These are phyloP conservation scores for Marcusenius ussheri DNA, from an alignment of 2,113 vertebrate species.

Conservation along the genomic window DNA sequence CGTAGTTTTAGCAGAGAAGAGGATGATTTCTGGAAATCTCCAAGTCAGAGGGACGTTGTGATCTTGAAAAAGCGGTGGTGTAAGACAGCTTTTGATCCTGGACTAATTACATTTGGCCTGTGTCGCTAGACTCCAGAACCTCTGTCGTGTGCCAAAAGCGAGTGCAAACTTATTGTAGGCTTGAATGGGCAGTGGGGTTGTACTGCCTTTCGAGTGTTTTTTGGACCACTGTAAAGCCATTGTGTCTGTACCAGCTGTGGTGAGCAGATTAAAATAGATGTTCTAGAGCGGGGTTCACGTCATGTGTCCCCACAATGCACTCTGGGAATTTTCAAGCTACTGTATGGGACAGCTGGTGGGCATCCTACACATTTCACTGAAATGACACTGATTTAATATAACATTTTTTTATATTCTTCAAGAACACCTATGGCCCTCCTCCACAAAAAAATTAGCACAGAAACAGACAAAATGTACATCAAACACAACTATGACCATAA, in stretches of 20 bases:
- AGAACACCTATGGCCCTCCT: too few species aligned
- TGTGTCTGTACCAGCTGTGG: background rate
- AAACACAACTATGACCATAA: too few species aligned
- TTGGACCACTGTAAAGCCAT: background rate
- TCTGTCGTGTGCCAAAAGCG: background rate
- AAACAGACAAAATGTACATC: too few species aligned
- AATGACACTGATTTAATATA: background rate
- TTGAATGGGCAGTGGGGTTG: background rate
- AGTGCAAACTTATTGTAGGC: background rate
- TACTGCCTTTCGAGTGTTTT: background rate
- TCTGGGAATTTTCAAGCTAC: too few species aligned
- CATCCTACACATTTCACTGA: background rate
- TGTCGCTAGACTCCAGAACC: background rate
- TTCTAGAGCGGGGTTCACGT: background rate
- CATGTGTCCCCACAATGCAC: background rate
- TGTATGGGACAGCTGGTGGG: too few species aligned
- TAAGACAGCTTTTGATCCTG: background rate
- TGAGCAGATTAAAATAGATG: background rate
- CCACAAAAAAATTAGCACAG: too few species aligned
- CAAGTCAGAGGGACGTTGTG: background rate
- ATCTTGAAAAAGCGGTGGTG: background rate
- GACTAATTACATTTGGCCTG: background rate
- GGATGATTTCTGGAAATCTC: background rate
- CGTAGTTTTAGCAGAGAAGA: too few species aligned
- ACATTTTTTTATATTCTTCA: too few species aligned